Conservation (phyloP, 2,888 invertebrate genomes). For the Parelbella ahira region DNA sequence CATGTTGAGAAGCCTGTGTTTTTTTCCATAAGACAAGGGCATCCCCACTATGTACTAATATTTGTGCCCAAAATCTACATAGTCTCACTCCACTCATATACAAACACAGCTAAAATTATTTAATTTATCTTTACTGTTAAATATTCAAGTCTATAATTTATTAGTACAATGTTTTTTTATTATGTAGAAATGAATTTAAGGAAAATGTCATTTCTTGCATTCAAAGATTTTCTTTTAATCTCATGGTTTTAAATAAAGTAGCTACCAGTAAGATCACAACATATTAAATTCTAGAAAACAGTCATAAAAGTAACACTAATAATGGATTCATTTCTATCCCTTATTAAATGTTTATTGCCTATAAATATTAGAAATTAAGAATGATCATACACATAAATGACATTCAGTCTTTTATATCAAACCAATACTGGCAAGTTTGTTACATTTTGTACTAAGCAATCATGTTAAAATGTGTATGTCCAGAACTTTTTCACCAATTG, state of each 20-base stretch:
- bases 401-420: slow-evolving; percentile 79
- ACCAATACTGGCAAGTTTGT: slow-evolving; percentile 81
- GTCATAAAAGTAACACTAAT: slow-evolving; percentile 20
- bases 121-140: slow-evolving; percentile 25
- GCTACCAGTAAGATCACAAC: slow-evolving; percentile 34
- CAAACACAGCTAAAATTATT: slow-evolving; percentile 18
- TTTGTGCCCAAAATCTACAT: slow-evolving; percentile 34
- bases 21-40: too few species aligned
- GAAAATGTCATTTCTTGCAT: too few species aligned
- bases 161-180: slow-evolving; percentile 38
- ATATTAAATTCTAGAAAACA: slow-evolving; percentile 22
- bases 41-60: slow-evolving; percentile 9
- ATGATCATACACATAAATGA: slow-evolving; percentile 66
- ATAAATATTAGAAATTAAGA: slow-evolving; percentile 62
- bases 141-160: slow-evolving; percentile 39
- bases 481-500: slow-evolving; percentile 67
- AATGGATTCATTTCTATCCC: slow-evolving; percentile 24
- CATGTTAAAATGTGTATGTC: slow-evolving; percentile 51
- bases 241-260: slow-evolving; percentile 25
- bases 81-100: slow-evolving; percentile 38
- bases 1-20: too few species aligned
- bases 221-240: slow-evolving; percentile 3
- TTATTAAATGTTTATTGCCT: slow-evolving; percentile 43
- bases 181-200: slow-evolving; percentile 5
- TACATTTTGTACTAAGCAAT: slow-evolving; percentile 78